Evolutionary conservation across 2,888 invertebrate genomes (phyloP).

Genomic region (Eupithecia exiguata): DNA sequence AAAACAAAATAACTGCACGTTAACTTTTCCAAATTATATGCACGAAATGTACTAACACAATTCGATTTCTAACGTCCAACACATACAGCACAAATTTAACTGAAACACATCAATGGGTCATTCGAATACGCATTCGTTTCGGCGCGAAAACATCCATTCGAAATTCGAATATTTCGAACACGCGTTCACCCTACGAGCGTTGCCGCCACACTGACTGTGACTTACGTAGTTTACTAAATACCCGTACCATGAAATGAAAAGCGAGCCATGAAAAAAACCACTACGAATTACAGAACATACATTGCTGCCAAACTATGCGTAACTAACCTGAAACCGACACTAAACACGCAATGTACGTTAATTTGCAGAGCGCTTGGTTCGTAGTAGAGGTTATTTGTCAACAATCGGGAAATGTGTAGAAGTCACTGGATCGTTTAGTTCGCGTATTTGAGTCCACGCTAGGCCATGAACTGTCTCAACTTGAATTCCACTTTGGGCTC

Average conservation of each 20-base stretch:
- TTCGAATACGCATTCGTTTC: slow-evolving; percentile 53
- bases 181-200: slow-evolving; percentile 60
- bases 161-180: slow-evolving; percentile 44
- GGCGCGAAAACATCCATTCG: slow-evolving; percentile 64
- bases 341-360: slow-evolving; percentile 43
- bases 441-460: slow-evolving; percentile 63
- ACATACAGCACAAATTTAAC: slow-evolving; percentile 47
- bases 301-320: slow-evolving; percentile 42
- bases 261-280: slow-evolving; percentile 27
- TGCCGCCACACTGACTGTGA: slow-evolving; percentile 67
- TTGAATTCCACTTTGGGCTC: background rate
- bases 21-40: slow-evolving; percentile 12
- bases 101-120: slow-evolving; percentile 63
- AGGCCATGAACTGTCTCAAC: slow-evolving; percentile 3
- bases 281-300: slow-evolving; percentile 34
- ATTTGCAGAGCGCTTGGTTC: slow-evolving; percentile 29
- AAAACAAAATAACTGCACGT: slow-evolving; percentile 15
- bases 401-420: slow-evolving; percentile 63
- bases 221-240: slow-evolving; percentile 43
- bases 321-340: background rate
- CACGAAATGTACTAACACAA: slow-evolving; percentile 25
- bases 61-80: slow-evolving; percentile 21
- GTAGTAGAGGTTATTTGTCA: slow-evolving; percentile 58
- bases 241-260: slow-evolving; percentile 38
- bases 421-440: slow-evolving; percentile 63